Evolutionary conservation across 2,888 invertebrate species (phyloP), one percentile per base, ranked within the genome.

Genomic region (Mimas tiliae): DNA sequence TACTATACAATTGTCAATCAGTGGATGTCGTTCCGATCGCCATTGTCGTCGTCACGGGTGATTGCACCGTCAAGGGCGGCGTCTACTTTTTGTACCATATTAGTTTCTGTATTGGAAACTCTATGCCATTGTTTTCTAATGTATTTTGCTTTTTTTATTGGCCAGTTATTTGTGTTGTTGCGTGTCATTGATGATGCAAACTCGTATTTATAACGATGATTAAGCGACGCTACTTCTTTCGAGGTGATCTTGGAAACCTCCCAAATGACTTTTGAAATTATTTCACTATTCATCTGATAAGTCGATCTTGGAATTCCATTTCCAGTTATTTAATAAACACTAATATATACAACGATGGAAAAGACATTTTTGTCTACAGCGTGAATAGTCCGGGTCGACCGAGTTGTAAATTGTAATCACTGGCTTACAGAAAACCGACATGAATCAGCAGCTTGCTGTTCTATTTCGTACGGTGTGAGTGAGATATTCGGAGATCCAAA

Each of bases 51-150:
- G 69, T 71, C 68, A 69, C 69, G 72, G 68, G 34, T 69, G 67
- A 72, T 68, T 65, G 70, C 27, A 3, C 27, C 21, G 52, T 66
- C 73, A 72, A 74, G 74, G 74, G 71, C 70, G 69, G 38, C 53
- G 1, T 58, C 45, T 8, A 34, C 34, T 34, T 19, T 63, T 58
- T 58, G 42, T 42, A 38, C 58, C 58, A 58, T 58, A 58, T 42
- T 12, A 11, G 38, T 58, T 42, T 53, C 42, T 58, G 58, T 58
- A 58, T 42, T 58, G 42, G 19, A 58, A 58, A 58, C 38, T 42
- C 58, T 19, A 55, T 38, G 55, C 16, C 42, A 58, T 58, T 58
- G 58, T 58, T 58, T 58, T 42, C 58, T 58, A 58, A 58, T 58
- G 42, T 38, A 16, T 34, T 58, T 19, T 12, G 19, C 27, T 27